Percentiles rank a stretch among this genome's conserved stretches.
phyloP scores from a whole-genome alignment of 2,888 invertebrate genomes.

The Caenorhabditis sp. region DNA sequence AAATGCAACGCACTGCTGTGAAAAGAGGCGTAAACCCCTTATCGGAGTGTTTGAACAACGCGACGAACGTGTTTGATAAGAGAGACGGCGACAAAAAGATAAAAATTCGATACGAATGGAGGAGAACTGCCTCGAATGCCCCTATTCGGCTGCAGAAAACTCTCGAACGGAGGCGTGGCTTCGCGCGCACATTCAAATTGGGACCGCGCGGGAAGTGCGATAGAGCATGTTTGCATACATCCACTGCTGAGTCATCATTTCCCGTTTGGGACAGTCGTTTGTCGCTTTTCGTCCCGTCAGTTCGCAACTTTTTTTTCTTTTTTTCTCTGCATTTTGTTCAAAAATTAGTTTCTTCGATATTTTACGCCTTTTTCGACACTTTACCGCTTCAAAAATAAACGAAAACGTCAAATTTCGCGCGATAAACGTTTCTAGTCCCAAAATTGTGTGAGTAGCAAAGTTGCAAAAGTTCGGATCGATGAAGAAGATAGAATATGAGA shows the following conservation, averaged over 20 bases:
- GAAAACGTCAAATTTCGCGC: too few relatives aligned
- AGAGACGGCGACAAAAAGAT: slow-evolving; percentile 22
- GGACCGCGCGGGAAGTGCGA: slow-evolving; percentile 53
- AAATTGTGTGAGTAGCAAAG: too few relatives aligned
- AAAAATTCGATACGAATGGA: slow-evolving; percentile 27
- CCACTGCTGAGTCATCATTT: slow-evolving; percentile 22
- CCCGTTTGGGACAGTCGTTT: neutral
- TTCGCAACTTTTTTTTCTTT: neutral
- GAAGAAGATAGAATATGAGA: neutral
- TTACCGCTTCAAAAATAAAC: too few relatives aligned
- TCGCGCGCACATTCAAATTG: slow-evolving; percentile 58
- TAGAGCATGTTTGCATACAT: slow-evolving; percentile 43
- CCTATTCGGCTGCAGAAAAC: slow-evolving; percentile 32
- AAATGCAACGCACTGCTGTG: neutral
- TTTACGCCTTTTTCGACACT: too few relatives aligned
- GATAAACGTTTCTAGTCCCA: too few relatives aligned
- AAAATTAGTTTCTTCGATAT: too few relatives aligned
- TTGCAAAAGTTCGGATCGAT: too few relatives aligned
- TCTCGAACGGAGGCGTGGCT: slow-evolving; percentile 53
- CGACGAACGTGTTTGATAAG: slow-evolving; percentile 45
- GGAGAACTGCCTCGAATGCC: slow-evolving; percentile 10
- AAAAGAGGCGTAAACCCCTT: slow-evolving; percentile 3
- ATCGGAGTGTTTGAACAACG: slow-evolving; percentile 33
- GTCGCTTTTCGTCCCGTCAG: slow-evolving; percentile 1
- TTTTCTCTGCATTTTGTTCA: neutral